Percentiles rank a stretch among this genome's conserved stretches.
phyloP scores from a whole-genome alignment of 2,113 vertebrate species.

The Gallinago paraguaiae region DNA sequence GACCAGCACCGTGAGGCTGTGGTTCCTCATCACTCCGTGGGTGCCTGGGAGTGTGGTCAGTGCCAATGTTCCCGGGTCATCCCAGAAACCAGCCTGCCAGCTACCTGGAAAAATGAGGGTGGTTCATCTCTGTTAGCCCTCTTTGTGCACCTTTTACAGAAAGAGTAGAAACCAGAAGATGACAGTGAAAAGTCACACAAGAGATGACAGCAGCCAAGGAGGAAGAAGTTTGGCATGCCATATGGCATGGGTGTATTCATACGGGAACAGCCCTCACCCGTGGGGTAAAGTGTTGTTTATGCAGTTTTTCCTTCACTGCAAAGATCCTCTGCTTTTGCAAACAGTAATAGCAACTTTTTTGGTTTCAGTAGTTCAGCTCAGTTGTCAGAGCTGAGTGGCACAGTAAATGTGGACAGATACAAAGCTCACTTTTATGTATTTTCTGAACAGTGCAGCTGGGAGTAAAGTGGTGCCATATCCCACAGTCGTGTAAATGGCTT shows the following conservation, averaged over 20 bases:
- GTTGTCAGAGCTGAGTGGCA: background rate
- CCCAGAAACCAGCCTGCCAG: background rate
- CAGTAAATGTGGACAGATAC: background rate
- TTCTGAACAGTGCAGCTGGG: background rate
- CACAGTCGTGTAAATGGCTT: background rate
- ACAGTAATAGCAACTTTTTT: background rate
- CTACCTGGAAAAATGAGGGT: background rate
- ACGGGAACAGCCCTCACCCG: rapidly evolving
- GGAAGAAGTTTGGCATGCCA: background rate
- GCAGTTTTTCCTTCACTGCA: background rate
- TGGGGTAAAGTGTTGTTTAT: background rate
- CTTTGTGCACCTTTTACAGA: background rate
- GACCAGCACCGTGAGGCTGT: rapidly evolving
- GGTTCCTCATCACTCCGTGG: rapidly evolving
- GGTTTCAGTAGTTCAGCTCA: background rate
- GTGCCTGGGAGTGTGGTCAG: background rate
- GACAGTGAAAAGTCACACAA: background rate
- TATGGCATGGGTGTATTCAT: background rate
- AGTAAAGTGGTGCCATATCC: background rate
- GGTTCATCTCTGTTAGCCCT: background rate
- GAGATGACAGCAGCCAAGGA: background rate
- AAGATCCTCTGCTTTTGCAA: background rate
- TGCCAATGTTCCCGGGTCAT: background rate
- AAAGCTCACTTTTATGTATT: background rate
- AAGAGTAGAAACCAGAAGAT: background rate